Evolutionary conservation across 2,113 vertebrate species (phyloP), one percentile per base, ranked within the genome.

Genomic region (Semicossyphus pulcher): DNA sequence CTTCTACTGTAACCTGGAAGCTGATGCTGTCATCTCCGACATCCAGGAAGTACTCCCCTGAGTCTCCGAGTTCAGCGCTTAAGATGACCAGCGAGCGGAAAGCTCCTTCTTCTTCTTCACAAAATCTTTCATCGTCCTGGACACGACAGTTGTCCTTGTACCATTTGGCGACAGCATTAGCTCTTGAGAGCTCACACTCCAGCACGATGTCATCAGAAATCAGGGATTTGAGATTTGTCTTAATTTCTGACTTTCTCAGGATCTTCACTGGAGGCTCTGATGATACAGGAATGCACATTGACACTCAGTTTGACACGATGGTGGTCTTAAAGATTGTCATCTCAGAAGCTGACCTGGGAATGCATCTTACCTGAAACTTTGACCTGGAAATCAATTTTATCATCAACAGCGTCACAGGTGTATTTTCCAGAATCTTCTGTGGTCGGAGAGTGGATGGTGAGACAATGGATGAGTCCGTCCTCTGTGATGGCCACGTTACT

Each of bases 31-130:
- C 96, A 3, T 95, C 88, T 0, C 85, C 85, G 0, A 90, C 92
- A 76, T 99, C 95, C 2, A 97, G 93, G 59, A 97, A 92, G 83
- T 99, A 99, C 64, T 98, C 95, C 64, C 97, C 97, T 0, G 94
- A 85, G 6, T 98, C 96, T 48, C 59, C 6, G 7, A 85, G 82
- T 0, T 90, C 95, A 7, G 95, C 58, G 0, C 93, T 94, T 76
- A 94, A 94, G 63, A 98, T 83, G 56, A 95, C 80, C 0, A 98
- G 92, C 0, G 94, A 94, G 53, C 94, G 94, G 67, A 93, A 93
- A 0, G 85, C 42, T 3, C 96, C 95, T 0, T 96, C 94, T 73
- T 96, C 95, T 76, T 98, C 96, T 91, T 96, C 90, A 51, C 90
- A 95, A 57, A 96, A 93, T 10, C 63, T 93, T 45, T 95, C 96